These are phyloP conservation scores for Aulostomus chinensis DNA, from an alignment of 2,797 vertebrate species.

Conservation along the genomic window DNA sequence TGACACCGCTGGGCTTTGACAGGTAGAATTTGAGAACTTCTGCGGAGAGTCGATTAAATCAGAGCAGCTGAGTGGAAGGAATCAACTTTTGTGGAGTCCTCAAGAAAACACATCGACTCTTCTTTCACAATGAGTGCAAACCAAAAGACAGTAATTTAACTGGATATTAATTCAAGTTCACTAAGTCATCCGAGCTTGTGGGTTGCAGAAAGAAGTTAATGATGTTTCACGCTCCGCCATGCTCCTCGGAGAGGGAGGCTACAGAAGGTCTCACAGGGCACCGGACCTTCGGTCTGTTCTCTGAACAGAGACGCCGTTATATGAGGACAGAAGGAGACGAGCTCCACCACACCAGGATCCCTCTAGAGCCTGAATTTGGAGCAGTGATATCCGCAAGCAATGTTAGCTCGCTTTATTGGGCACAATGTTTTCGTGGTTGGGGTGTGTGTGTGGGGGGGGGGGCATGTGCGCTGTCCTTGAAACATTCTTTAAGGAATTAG, in stretches of 20 bases:
- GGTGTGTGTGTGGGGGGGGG: conserved; percentile 17
- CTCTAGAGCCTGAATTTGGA: conserved; percentile 51
- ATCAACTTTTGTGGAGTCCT: too few relatives aligned
- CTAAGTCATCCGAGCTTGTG: too few relatives aligned
- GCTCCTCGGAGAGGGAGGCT: conserved; percentile 11
- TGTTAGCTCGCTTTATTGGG: conserved; percentile 44
- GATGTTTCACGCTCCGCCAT: conserved; percentile 31
- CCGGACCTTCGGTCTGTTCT: conserved; percentile 43
- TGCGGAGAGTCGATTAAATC: too few relatives aligned
- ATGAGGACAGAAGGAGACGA: conserved; percentile 50
- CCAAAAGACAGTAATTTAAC: conserved; percentile 10
- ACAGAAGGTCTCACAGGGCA: conserved; percentile 28
- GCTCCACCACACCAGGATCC: conserved; percentile 10
- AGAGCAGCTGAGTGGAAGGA: too few relatives aligned
- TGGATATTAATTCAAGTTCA: conserved; percentile 9
- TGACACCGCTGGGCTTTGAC: too few relatives aligned
- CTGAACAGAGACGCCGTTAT: conserved; percentile 43
- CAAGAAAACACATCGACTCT: neutral
- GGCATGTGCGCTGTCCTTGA: conserved; percentile 49
- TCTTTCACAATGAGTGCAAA: neutral
- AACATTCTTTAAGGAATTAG: conserved; percentile 42
- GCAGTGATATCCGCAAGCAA: conserved; percentile 42
- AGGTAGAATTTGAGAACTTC: too few relatives aligned
- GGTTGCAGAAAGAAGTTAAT: too few relatives aligned
- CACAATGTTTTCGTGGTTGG: conserved; percentile 21